Evolutionary conservation across 2,888 invertebrate genomes (phyloP), one percentile per base, ranked within the genome.

Genomic region (Darwinula stevensoni): DNA sequence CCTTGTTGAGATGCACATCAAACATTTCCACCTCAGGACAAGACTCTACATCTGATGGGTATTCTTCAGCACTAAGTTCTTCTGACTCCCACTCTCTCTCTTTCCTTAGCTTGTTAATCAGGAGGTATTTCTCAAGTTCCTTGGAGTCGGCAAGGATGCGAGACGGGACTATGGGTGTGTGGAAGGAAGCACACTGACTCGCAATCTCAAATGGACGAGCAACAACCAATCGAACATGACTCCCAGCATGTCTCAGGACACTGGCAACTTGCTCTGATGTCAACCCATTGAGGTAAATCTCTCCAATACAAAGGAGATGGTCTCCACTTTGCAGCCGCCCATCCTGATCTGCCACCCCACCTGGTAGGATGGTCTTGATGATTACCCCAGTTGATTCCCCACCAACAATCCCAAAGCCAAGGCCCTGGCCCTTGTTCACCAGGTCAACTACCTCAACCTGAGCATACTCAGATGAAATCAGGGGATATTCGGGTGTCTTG

Each of bases 391-490:
- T 88, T 41, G 9, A 9, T 4, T 14, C 12, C 26, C 59, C 59
- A 9, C 94, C 94, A 46, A 97, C 88, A 45, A 97, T 97, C 43
- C 94, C 97, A 57, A 97, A 97, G 26, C 97, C 97, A 41, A 97
- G 65, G 17, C 91, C 91, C 36, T 84, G 78, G 37, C 88, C 91
- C 63, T 94, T 94, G 54, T 94, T 94, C 29, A 86, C 71, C 39
- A 97, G 60, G 50, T 94, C 88, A 44, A 97, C 84, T 36, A 88
- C 78, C 61, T 97, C 91, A 43, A 97, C 82, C 63, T 94, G 91
- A 45, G 86, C 86, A 88, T 88, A 94, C 64, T 94, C 94, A 53
- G n/a, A n/a, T n/a, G n/a, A n/a, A n/a, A n/a, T n/a, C n/a, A n/a
- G n/a, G n/a, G n/a, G n/a, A n/a, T n/a, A n/a, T n/a, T n/a, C n/a